A percentile compares a stretch with the other conserved stretches of the same genome.
These are phyloP conservation scores for Agapornis canus DNA, from an alignment of 2,797 vertebrate species.

Conservation along the genomic window DNA sequence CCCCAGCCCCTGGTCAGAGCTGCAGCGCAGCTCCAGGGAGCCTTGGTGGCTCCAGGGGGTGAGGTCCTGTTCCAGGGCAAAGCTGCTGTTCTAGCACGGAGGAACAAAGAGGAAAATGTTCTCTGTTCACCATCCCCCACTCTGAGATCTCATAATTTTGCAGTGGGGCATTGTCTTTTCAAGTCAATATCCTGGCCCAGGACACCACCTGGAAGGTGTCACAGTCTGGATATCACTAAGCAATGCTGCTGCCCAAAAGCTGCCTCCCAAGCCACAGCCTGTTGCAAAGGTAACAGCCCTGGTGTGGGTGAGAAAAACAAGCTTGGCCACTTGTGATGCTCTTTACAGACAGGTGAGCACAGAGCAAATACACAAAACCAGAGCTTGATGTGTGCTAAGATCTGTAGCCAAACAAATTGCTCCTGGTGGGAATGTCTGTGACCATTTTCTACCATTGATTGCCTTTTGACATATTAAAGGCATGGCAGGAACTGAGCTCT, in stretches of 20 bases:
- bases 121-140: background rate
- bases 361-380: background rate
- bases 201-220: background rate
- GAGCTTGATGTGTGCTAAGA: background rate
- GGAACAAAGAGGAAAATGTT: background rate
- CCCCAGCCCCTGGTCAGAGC: background rate
- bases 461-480: constrained; percentile 54
- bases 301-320: background rate
- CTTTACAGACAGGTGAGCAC: background rate
- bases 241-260: background rate
- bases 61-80: background rate
- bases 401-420: background rate
- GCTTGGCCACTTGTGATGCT: background rate
- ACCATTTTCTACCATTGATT: background rate
- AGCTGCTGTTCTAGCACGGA: background rate
- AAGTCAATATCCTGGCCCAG: background rate
- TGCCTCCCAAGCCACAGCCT: background rate
- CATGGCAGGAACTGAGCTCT: constrained; percentile 32
- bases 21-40: background rate
- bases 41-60: fast-evolving
- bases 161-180: background rate
- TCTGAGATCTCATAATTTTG: background rate
- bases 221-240: fast-evolving
- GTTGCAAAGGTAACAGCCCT: background rate
- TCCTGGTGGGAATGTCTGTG: background rate